phyloP scores from a whole-genome alignment of 2,888 invertebrate genomes.

The Torymus aiolomorphi region DNA sequence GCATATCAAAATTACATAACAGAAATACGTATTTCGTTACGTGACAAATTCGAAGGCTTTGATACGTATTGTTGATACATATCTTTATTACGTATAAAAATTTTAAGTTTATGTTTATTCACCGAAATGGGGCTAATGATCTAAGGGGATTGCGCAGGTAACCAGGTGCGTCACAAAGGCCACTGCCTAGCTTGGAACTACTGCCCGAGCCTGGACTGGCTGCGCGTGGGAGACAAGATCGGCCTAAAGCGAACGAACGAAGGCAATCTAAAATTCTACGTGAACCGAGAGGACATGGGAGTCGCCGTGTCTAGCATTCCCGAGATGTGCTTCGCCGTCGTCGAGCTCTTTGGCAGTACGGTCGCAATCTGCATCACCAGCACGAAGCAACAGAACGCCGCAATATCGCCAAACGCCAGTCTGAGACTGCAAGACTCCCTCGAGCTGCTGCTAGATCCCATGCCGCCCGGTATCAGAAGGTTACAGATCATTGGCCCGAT shows the following conservation, averaged over 20 bases:
- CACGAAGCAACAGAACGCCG: constrained; percentile 78
- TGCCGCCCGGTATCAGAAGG: constrained; percentile 73
- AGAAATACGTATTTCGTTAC: no score
- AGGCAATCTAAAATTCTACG: constrained; percentile 83
- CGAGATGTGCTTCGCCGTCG: constrained; percentile 88
- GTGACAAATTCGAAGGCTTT: no score
- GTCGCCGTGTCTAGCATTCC: constrained; percentile 86
- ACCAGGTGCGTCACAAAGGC: constrained; percentile 84
- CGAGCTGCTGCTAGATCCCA: constrained; percentile 79
- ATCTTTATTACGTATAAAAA: no score
- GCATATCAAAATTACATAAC: no score
- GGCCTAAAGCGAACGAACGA: constrained; percentile 85
- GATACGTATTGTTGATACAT: no score
- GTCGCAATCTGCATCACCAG: constrained; percentile 86
- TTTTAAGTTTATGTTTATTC: no score
- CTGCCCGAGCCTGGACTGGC: constrained; percentile 86
- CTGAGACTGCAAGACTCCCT: constrained; percentile 79
- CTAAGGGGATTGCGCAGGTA: constrained; percentile 74
- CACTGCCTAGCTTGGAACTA: constrained; percentile 83
- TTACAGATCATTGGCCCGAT: constrained; percentile 57
- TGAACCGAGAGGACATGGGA: constrained; percentile 90
- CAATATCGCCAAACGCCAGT: constrained; percentile 76
- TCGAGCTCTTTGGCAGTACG: constrained; percentile 89
- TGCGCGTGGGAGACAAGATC: constrained; percentile 86
- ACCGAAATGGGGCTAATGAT: no score